Percentiles rank a stretch among this genome's conserved stretches.
These are phyloP conservation scores for Callipepla squamata DNA, from an alignment of 2,113 vertebrate species.

Conservation along the genomic window DNA sequence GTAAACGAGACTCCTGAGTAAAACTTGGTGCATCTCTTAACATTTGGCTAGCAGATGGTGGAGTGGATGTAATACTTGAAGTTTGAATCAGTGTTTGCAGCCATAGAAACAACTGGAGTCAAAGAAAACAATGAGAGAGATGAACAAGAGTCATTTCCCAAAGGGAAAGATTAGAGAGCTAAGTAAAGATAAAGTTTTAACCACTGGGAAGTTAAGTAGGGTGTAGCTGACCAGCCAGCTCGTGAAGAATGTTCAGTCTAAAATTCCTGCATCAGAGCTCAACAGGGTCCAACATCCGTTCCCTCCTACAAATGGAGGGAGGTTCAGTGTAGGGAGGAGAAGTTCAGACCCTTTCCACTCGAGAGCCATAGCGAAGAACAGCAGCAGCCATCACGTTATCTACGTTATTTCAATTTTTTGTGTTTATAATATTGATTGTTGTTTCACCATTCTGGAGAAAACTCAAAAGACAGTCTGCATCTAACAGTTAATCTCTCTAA, in stretches of 20 bases:
- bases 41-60: not conserved
- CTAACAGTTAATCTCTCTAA: not conserved
- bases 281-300: not conserved
- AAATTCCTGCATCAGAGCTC: not conserved
- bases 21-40: not conserved
- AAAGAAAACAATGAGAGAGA: not conserved
- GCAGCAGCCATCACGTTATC: not conserved
- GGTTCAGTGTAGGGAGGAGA: not conserved
- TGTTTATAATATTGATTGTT: not conserved
- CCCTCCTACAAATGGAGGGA: not conserved
- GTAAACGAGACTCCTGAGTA: not conserved
- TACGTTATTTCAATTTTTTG: not conserved
- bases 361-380: not conserved
- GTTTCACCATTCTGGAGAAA: not conserved
- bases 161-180: not conserved
- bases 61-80: not conserved
- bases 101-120: not conserved
- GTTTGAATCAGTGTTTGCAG: conserved; percentile 13
- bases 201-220: not conserved
- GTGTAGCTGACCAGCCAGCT: not conserved
- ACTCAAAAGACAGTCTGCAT: not conserved
- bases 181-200: conserved; percentile 15
- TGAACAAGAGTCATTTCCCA: not conserved
- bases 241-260: not conserved
- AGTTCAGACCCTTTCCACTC: not conserved